Conservation (phyloP, 37 sponge, comb jelly and placozoan species). For the Chondrilla cf. caribensis region DNA sequence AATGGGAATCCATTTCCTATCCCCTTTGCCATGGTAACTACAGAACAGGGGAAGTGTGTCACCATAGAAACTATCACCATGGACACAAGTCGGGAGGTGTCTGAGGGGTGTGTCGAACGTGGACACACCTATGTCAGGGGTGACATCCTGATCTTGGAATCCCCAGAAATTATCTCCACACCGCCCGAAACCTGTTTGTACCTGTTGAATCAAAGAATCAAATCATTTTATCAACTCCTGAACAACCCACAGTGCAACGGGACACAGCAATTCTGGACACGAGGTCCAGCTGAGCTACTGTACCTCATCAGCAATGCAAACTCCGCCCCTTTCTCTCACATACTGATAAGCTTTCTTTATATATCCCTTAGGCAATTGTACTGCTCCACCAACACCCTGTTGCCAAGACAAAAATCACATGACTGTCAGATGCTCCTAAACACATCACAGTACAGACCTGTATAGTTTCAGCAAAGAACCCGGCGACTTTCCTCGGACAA, state of each 20-base stretch:
- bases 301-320: slow-evolving; percentile 90
- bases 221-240: no score
- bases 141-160: slow-evolving; percentile 75
- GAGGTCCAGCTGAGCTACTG: not conserved
- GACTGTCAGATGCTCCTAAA: not conserved
- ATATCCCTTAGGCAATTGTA: slow-evolving; percentile 78
- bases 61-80: not conserved
- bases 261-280: no score
- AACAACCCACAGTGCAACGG: no score
- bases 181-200: slow-evolving; percentile 95
- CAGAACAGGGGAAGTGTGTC: not conserved
- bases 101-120: not conserved
- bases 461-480: slow-evolving; percentile 87
- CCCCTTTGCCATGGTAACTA: slow-evolving; percentile 89
- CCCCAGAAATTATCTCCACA: slow-evolving; percentile 94
- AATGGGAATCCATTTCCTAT: slow-evolving; percentile 96
- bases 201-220: slow-evolving; percentile 39
- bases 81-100: not conserved
- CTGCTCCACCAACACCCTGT: slow-evolving; percentile 85
- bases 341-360: slow-evolving; percentile 65
- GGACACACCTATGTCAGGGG: slow-evolving; percentile 86
- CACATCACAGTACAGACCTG: slow-evolving; percentile 44
- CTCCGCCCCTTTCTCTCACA: slow-evolving; percentile 71
- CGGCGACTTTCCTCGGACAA: slow-evolving; percentile 81
- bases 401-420: not conserved